Conservation (phyloP, 2,888 invertebrate genomes). For the Leptarthrus brevirostris region DNA sequence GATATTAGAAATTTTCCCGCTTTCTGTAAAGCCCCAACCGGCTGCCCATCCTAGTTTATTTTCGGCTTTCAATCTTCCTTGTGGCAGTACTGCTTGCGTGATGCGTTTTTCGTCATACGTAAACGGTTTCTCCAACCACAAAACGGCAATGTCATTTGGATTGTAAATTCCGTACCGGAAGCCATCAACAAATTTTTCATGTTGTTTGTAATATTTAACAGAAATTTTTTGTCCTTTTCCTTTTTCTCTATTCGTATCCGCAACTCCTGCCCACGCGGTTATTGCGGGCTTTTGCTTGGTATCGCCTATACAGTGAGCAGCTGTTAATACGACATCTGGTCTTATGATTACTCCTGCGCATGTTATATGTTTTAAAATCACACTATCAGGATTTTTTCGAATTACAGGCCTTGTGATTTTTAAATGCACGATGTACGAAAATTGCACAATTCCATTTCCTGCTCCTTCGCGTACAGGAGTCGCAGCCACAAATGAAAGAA, state of each 20-base stretch:
- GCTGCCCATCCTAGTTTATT: not conserved
- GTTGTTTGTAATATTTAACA: not conserved
- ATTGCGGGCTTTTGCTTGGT: not conserved
- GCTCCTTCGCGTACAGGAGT: too few species aligned
- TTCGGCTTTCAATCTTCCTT: not conserved
- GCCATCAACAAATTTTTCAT: not conserved
- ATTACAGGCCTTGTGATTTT: too few species aligned
- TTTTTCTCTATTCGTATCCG: not conserved
- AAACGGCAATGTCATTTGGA: constrained; percentile 1
- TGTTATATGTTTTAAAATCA: too few species aligned
- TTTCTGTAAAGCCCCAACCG: constrained; percentile 6
- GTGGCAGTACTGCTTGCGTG: not conserved
- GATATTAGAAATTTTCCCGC: not conserved
- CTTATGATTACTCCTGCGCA: not conserved
- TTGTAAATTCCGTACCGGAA: too few species aligned
- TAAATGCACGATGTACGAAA: too few species aligned
- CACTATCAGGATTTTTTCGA: too few species aligned
- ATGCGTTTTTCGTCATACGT: not conserved
- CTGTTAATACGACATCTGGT: not conserved
- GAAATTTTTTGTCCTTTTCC: constrained; percentile 13
- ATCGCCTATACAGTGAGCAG: constrained; percentile 14
- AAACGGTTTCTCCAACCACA: not conserved
- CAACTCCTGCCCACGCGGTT: constrained; percentile 8
- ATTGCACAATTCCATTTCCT: too few species aligned
- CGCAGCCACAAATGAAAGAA: too few species aligned